A percentile compares a stretch with the other conserved stretches of the same genome.
Evolutionary conservation across 2,797 vertebrate species (phyloP).

Genomic region (Clarias laeviceps): DNA sequence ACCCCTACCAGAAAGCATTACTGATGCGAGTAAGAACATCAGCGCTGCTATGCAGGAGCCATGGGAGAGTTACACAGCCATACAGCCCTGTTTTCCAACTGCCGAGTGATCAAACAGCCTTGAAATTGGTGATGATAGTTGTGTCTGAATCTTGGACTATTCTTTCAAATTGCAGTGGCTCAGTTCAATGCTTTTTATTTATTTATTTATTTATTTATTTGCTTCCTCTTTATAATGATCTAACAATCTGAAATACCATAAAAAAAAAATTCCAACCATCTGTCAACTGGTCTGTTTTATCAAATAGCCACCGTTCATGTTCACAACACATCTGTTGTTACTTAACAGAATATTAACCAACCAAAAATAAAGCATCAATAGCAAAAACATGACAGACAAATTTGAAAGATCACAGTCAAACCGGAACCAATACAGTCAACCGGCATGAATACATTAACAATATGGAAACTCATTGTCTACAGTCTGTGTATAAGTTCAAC

Average conservation of each 20-base stretch:
- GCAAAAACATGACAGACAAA: neutral
- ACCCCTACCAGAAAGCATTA: neutral
- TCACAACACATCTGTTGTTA: neutral
- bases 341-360: neutral
- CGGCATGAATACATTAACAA: neutral
- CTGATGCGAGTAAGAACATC: neutral
- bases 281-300: neutral
- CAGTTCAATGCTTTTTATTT: neutral
- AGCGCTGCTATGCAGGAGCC: neutral
- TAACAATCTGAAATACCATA: neutral
- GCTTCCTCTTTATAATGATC: neutral
- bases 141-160: neutral
- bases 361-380: neutral
- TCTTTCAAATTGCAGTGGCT: neutral
- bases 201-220: too few relatives aligned
- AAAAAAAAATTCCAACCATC: neutral
- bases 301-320: neutral
- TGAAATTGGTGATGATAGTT: neutral
- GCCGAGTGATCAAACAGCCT: neutral
- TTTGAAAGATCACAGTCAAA: neutral
- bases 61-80: neutral
- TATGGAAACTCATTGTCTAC: neutral
- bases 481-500: neutral
- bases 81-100: neutral
- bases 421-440: neutral